Base-by-base conservation (phyloP, 2,797 vertebrate genomes). In the Streptopelia turtur region DNA sequence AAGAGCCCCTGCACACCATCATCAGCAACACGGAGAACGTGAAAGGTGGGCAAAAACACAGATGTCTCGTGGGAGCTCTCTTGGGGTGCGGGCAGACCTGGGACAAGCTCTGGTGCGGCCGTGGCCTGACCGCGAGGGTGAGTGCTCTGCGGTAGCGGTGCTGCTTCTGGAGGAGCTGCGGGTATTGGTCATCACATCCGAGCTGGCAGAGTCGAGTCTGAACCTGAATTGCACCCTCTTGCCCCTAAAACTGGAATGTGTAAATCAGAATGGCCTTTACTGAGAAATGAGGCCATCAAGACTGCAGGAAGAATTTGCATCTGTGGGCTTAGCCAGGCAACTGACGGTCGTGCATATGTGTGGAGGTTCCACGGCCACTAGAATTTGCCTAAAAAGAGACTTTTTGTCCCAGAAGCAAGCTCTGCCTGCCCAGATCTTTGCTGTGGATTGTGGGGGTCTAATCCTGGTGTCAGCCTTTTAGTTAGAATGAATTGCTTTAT, bases 1-100 rank as follows among this genome's bases (percentile, higher is more conserved):
- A 99, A 16, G 98, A 98, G 86, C 95, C 98, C 16, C 97, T 98
- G 82, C 99, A 99, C 96, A 98, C 92, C 49, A 99, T 99, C 97
- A 99, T 99, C 96, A 98, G 95, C 61, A 98, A 98, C 92, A 98
- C 98, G 0, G 99, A 99, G 97, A 97, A 97, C 0, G 98, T 99
- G 16, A 96, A 99, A 98, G 99, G 99, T 99, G 91, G 75, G 76
- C 7, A 11, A 1, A 2, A 8, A 9, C 33, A 2, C 16, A 1
- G 4, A 1, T 2, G 11, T 10, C 41, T 16, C 4, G 15, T 31
- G 66, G 66, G 52, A 23, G 13, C 43, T 2, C 39, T 13, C 11
- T 3, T 13, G 47, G 33, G 63, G 50, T 25, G 35, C 22, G 16
- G 37, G 55, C 56, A 52, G 37, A 61, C 16, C 33, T 10, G 13